phyloP scores from a whole-genome alignment of 2,888 invertebrate species.

The Ophion costatus region DNA sequence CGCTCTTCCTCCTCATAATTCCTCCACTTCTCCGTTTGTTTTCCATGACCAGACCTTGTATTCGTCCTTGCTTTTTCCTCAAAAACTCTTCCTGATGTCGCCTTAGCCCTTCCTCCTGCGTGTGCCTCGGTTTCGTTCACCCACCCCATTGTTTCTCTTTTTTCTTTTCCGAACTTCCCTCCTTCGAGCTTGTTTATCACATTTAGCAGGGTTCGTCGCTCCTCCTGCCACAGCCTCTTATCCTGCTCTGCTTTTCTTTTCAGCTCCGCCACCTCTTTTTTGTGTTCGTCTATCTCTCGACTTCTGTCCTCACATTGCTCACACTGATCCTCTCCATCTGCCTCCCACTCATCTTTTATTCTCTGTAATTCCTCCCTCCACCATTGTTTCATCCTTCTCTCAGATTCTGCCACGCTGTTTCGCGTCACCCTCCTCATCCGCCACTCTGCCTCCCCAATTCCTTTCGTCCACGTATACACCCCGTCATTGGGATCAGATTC shows the following conservation, averaged over 20 bases:
- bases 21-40: background rate
- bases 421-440: background rate
- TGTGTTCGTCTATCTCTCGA: background rate
- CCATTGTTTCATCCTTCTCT: constrained; percentile 8
- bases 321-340: background rate
- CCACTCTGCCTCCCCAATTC: background rate
- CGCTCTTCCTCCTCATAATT: background rate
- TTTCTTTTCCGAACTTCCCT: background rate
- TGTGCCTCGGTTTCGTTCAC: no score
- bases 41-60: background rate
- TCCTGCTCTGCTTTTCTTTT: background rate
- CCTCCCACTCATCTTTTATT: background rate
- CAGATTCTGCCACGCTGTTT: background rate
- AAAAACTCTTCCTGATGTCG: background rate
- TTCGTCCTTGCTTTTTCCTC: background rate
- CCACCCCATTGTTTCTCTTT: background rate
- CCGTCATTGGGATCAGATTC: no score
- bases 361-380: background rate
- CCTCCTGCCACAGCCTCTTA: background rate
- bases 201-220: background rate
- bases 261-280: background rate
- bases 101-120: background rate
- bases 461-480: background rate
- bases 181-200: background rate
- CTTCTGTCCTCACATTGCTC: background rate